Conservation (phyloP, 2,888 invertebrate genomes). For the Spicauda simplicius region DNA sequence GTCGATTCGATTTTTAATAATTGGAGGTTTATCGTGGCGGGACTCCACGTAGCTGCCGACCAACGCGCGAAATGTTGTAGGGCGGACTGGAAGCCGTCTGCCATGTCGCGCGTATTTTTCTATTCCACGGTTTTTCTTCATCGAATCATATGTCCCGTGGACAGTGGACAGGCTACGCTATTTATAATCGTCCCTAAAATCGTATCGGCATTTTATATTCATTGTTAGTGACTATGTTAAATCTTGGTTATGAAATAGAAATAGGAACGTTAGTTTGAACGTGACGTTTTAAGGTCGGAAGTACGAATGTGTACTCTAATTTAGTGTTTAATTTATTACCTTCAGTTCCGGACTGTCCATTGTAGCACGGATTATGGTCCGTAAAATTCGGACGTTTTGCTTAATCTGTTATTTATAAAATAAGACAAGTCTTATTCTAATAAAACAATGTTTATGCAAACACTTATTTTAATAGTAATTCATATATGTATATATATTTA, state of each 20-base stretch:
- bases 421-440: background rate
- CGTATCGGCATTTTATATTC: conserved; percentile 43
- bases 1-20: conserved; percentile 46
- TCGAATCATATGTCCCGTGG: conserved; percentile 69
- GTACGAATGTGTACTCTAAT: conserved; percentile 37
- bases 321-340: conserved; percentile 33
- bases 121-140: conserved; percentile 69
- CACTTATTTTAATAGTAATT: no score
- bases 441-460: no score
- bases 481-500: no score
- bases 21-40: conserved; percentile 43
- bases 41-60: conserved; percentile 69
- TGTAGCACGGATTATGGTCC: conserved; percentile 33
- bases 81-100: conserved; percentile 67
- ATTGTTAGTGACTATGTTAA: conserved; percentile 42
- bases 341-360: conserved; percentile 33
- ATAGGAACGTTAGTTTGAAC: conserved; percentile 18
- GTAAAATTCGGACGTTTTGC: conserved; percentile 25
- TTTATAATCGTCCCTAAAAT: conserved; percentile 67
- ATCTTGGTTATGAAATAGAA: conserved; percentile 33
- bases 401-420: conserved; percentile 12
- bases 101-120: conserved; percentile 70
- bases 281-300: conserved; percentile 41
- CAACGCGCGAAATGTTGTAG: conserved; percentile 74
- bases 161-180: conserved; percentile 62